Evolutionary conservation across 1,140 invertebrate genomes (phyloP).

Genomic region (Oryzaephilus surinamensis): DNA sequence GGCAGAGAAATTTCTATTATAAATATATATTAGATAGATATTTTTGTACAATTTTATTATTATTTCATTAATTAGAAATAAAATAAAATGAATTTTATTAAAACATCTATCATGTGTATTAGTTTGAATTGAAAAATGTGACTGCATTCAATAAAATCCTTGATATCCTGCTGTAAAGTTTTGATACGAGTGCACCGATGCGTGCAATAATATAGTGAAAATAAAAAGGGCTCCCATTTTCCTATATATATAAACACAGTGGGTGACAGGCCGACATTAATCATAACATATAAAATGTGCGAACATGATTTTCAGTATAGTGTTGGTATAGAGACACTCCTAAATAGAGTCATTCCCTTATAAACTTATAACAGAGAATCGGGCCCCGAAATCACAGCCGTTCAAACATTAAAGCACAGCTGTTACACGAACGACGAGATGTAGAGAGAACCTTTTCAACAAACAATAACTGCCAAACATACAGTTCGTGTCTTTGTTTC

Average conservation of each 20-base stretch:
- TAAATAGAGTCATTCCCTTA: constrained; percentile 15
- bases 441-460: not conserved
- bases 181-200: constrained; percentile 34
- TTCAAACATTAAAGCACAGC: no score
- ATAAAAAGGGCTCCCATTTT: constrained; percentile 31
- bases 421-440: not conserved
- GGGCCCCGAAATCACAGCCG: not conserved
- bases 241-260: constrained; percentile 30
- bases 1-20: constrained; percentile 23
- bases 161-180: constrained; percentile 27
- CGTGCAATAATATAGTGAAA: no score
- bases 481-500: constrained; percentile 1
- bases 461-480: not conserved
- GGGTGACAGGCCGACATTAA: constrained; percentile 32
- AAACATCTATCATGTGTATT: not conserved
- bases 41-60: constrained; percentile 39
- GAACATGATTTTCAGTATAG: no score
- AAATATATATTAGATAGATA: constrained; percentile 33
- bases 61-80: no score
- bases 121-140: not conserved
- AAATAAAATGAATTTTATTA: no score
- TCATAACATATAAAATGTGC: no score
- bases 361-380: constrained; percentile 3
- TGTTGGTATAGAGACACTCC: constrained; percentile 1
- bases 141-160: constrained; percentile 34